phyloP scores from a whole-genome alignment of 2,113 vertebrate species.

The Thryonomys swinderianus region DNA sequence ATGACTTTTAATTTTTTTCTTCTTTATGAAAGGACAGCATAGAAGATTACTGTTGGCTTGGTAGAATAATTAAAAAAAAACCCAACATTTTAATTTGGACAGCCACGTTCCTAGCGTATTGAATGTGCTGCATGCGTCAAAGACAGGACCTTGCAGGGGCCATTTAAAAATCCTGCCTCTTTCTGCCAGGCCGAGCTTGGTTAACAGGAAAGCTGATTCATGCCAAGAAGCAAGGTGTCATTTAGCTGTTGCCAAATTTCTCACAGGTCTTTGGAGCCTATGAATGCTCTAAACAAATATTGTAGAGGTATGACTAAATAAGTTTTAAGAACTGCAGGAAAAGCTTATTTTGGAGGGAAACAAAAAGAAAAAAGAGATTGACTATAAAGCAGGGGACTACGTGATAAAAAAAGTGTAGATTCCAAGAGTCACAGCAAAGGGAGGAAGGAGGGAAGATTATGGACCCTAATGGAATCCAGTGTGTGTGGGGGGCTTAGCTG shows the following conservation, averaged over 20 bases:
- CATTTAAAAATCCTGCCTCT: conserved; percentile 73
- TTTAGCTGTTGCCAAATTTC: conserved; percentile 78
- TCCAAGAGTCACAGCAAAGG: background rate
- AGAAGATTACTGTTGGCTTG: conserved; percentile 15
- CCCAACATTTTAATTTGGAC: conserved; percentile 75
- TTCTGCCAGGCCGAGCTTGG: conserved; percentile 62
- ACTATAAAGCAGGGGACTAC: background rate
- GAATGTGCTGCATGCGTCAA: conserved; percentile 45
- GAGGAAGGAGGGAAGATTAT: background rate
- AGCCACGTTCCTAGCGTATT: conserved; percentile 13
- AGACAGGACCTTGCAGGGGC: conserved; percentile 62
- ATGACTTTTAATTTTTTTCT: conserved; percentile 28
- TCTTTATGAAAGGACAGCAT: conserved; percentile 41
- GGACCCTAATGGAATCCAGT: background rate
- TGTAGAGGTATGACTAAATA: conserved; percentile 48
- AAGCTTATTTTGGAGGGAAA: background rate
- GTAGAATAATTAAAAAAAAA: conserved; percentile 62
- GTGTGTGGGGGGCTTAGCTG: rapidly evolving
- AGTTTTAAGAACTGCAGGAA: conserved; percentile 11
- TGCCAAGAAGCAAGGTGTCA: conserved; percentile 73
- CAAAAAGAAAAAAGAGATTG: background rate
- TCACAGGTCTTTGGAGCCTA: conserved; percentile 74
- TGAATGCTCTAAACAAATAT: conserved; percentile 57
- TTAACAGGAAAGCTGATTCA: conserved; percentile 41
- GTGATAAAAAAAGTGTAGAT: background rate